Conservation (phyloP, 2,797 vertebrate species). For the Propithecus perrieri region DNA sequence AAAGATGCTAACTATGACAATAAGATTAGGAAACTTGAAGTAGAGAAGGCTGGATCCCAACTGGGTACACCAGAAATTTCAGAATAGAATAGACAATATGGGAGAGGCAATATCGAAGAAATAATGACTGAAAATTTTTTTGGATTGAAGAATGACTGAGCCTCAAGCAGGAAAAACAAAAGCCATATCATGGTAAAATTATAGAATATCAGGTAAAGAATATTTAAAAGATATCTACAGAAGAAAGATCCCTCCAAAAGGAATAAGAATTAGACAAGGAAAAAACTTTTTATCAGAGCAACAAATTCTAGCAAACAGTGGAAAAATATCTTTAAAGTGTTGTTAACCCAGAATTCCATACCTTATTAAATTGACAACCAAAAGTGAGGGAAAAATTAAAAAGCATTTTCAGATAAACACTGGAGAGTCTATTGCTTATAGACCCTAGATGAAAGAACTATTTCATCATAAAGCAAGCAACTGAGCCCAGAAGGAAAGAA, state of each 20-base stretch:
- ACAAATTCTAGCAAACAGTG: neutral
- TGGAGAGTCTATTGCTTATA: neutral
- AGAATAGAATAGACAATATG: neutral
- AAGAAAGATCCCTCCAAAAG: neutral
- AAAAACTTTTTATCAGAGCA: neutral
- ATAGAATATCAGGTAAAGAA: neutral
- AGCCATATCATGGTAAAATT: neutral
- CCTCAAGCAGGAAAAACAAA: neutral
- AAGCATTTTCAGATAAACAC: neutral
- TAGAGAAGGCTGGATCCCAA: neutral
- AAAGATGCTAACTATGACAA: neutral
- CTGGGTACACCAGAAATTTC: neutral
- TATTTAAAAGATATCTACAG: neutral
- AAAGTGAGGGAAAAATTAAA: neutral
- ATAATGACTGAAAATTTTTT: neutral
- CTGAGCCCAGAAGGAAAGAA: neutral
- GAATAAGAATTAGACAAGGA: neutral
- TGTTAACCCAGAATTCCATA: neutral
- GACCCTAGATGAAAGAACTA: neutral
- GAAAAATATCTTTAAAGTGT: neutral
- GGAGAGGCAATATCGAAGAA: neutral
- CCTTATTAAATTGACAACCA: neutral
- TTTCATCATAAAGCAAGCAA: neutral
- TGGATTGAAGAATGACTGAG: neutral
- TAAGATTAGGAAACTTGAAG: neutral